Evolutionary conservation across 2,888 invertebrate species (phyloP).

Genomic region (Acanthosepion lycidas): DNA sequence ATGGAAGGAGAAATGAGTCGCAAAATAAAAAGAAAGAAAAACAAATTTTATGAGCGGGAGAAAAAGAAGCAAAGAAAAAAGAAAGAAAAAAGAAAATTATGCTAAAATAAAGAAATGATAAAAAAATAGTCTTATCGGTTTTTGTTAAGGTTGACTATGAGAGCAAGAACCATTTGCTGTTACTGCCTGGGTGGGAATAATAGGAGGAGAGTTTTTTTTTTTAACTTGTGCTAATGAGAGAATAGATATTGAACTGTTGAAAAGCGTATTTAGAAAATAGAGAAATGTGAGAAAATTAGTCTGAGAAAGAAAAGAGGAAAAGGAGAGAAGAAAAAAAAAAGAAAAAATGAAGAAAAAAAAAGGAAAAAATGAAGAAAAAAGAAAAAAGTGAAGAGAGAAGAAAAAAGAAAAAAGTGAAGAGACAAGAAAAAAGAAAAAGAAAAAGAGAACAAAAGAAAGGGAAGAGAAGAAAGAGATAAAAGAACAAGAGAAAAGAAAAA

Average conservation of each 20-base stretch:
- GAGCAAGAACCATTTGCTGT: not conserved
- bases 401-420: not conserved
- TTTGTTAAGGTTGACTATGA: not conserved
- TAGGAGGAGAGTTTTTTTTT: too few relatives aligned
- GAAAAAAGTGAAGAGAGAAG: not conserved
- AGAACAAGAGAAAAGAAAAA: not conserved
- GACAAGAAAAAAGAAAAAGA: not conserved
- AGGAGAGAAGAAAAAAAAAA: not conserved
- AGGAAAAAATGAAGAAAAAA: not conserved
- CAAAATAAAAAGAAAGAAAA: too few relatives aligned
- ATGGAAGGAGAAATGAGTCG: too few relatives aligned
- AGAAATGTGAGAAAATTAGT: too few relatives aligned
- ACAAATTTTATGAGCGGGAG: too few relatives aligned
- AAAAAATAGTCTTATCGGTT: too few relatives aligned
- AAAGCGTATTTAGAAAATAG: too few relatives aligned
- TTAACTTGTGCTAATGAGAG: too few relatives aligned
- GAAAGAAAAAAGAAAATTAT: not conserved
- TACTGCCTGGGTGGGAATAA: too few relatives aligned
- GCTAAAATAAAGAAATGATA: too few relatives aligned
- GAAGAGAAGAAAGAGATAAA: not conserved
- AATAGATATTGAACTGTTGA: too few relatives aligned
- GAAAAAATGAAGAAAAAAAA: not conserved
- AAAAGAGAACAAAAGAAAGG: not conserved
- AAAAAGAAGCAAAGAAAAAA: not conserved
- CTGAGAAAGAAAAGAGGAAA: too few relatives aligned